These are phyloP conservation scores for Hypsopygia costalis DNA, from an alignment of 2,888 invertebrate species.

Conservation along the genomic window DNA sequence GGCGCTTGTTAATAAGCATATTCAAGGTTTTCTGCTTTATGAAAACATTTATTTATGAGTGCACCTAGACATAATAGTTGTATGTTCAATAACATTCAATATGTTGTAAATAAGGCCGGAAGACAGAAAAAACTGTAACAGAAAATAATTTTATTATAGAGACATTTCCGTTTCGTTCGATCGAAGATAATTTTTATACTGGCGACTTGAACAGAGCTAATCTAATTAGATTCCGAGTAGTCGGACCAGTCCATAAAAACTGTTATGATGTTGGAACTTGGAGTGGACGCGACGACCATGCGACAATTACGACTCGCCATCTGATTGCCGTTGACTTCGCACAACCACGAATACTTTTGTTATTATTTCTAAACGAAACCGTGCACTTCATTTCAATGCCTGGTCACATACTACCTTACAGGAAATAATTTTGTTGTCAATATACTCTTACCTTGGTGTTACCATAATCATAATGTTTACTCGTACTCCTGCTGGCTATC, in stretches of 20 bases:
- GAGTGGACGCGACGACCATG: slow-evolving; percentile 32
- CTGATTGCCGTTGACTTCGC: slow-evolving; percentile 30
- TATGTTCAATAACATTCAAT: slow-evolving; percentile 43
- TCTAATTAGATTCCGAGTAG: slow-evolving; percentile 58
- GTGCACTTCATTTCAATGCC: slow-evolving; percentile 18
- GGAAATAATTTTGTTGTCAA: slow-evolving; percentile 1
- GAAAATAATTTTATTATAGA: slow-evolving; percentile 58
- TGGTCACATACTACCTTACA: slow-evolving; percentile 2
- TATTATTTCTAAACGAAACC: slow-evolving; percentile 31
- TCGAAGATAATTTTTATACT: slow-evolving; percentile 55
- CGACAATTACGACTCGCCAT: slow-evolving; percentile 46
- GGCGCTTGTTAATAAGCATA: background rate
- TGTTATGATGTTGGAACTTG: slow-evolving; percentile 48
- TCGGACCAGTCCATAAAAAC: slow-evolving; percentile 49
- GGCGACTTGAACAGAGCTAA: slow-evolving; percentile 43
- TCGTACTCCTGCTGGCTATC: background rate
- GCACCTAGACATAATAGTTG: slow-evolving; percentile 11
- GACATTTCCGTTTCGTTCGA: slow-evolving; percentile 58
- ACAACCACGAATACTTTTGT: slow-evolving; percentile 23
- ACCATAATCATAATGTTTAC: background rate
- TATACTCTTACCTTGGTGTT: background rate
- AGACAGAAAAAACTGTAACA: slow-evolving; percentile 51
- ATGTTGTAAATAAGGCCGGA: slow-evolving; percentile 52
- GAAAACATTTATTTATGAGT: slow-evolving; percentile 6
- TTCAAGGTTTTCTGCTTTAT: slow-evolving; percentile 1